phyloP scores from a whole-genome alignment of 1,140 invertebrate genomes.

The Saccostrea echinata region DNA sequence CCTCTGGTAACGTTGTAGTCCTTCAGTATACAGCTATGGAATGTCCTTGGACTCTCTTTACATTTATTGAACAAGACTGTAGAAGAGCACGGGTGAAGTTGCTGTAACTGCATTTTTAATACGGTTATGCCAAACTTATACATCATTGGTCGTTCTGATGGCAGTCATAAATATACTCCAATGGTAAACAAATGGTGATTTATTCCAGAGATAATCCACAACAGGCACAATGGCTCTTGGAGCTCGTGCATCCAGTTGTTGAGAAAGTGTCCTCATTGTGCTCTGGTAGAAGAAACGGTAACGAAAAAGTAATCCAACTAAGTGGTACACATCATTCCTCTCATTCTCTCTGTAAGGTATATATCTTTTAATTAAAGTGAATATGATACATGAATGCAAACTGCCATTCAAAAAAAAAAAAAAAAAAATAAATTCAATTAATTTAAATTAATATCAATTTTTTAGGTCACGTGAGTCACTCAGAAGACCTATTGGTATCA shows the following conservation, averaged over 20 bases:
- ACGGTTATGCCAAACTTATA: slow-evolving; percentile 36
- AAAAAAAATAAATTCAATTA: too few relatives aligned
- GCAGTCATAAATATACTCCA: slow-evolving; percentile 3
- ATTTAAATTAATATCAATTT: too few relatives aligned
- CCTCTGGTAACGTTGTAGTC: not conserved
- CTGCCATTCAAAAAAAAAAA: not conserved
- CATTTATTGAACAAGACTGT: not conserved
- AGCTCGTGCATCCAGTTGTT: not conserved
- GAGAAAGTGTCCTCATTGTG: slow-evolving; percentile 19
- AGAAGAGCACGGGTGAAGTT: not conserved
- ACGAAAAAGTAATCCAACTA: not conserved
- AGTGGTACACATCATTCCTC: not conserved
- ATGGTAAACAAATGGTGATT: not conserved
- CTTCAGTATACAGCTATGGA: not conserved
- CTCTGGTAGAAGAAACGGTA: slow-evolving; percentile 38
- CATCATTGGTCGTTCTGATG: slow-evolving; percentile 42
- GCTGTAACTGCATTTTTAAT: not conserved
- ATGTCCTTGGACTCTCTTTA: slow-evolving; percentile 10
- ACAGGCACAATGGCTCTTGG: not conserved
- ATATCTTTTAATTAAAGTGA: not conserved
- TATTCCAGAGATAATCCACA: slow-evolving; percentile 14
- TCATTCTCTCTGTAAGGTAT: slow-evolving; percentile 48
- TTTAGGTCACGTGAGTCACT: too few relatives aligned
- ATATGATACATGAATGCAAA: not conserved
- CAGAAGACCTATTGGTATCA: too few relatives aligned